Base-by-base conservation (phyloP, 2,888 invertebrate species). In the Epistrophe eligans region DNA sequence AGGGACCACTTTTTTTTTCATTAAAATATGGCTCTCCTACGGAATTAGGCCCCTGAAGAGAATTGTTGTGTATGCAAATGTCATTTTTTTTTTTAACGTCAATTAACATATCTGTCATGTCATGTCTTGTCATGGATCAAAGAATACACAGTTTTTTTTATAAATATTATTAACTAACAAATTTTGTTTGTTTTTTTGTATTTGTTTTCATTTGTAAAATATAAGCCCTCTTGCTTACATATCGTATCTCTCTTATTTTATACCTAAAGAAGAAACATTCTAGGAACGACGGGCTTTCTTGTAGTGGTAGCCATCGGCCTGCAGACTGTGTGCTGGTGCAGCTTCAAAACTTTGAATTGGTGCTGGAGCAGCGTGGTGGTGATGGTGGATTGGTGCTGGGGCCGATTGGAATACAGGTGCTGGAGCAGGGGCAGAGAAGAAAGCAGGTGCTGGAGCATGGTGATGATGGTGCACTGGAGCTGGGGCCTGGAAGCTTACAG, bases 281-380 rank as follows among this genome's bases (percentile, higher is more conserved):
- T 87, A 87, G 50, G 77, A 82, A 67, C 87, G 83, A 17, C 76
- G 83, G 19, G 76, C 52, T 52, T 62, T 83, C 62, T 55, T 87
- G 66, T 87, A 87, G 55, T 83, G 87, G 52, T 87, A 87, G 43
- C 87, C 87, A 76, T 87, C 87, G 17, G 79, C 19, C 52, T 79
- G 70, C 38, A 87, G 19, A 15, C 71, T 72, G 28, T 87, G 87
- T 2, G 87, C 76, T 79, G 87, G 83, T n/a, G 43, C 74, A 32
- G 45, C 0, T 52, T 87, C 79, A 45, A n/a, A 32, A 13, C 67
- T 67, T 50, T 67, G 67, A 24, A 32, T 17, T 28, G 66, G 32
- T 11, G 71, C 55, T 43, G 40, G 28, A n/a, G n/a, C 45, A 45
- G 24, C 52, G n/a, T 70, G 66, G 13, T 66, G 70, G 48, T 43